Evolutionary conservation across 2,888 invertebrate genomes (phyloP), one percentile per base, ranked within the genome.

Genomic region (Carpatolechia fugitivella): DNA sequence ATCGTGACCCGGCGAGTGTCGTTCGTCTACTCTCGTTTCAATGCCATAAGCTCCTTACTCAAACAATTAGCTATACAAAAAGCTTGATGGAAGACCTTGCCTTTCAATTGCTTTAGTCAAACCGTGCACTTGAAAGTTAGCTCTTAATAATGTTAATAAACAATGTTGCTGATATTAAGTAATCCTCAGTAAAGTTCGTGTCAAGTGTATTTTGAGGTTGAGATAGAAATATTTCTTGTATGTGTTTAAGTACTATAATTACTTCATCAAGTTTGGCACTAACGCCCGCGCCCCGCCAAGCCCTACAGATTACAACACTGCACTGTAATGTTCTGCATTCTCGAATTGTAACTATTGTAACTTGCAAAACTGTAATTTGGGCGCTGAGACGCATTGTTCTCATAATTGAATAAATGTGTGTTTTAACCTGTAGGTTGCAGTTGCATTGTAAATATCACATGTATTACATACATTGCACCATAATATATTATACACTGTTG

Each of bases 301-400:
- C 46, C 50, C 46, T 35, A 30, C 51, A 36, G 10, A 24, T 55
- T 55, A 18, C 49, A 29, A 36, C 50, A 50, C 48, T 44, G 29
- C 29, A 50, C 48, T 44, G 29, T n/a, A 44, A 18, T 40, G 18
- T 41, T 41, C 13, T 50, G 50, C 38, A 50, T 50, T 29, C 50
- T 50, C 24, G 29, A 38, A 53, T 52, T 56, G 52, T 52, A 40
- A 24, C 24, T 46, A 24, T 54, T 50, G 51, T 56, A 46, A 47
- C 40, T 20, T 44, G 10, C 11, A 8, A n/a, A n/a, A 18, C 50
- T 24, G 50, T 14, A 50, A 50, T 50, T 50, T 50, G 38, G 50
- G 50, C 24, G 38, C 36, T 16, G 16, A 11, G 14, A 49, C 49
- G 35, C 49, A 49, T 49, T 49, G 35, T 49, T 49, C 49, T 49